Evolutionary conservation across 2,113 vertebrate species (phyloP).

Genomic region (Boulengeromyrus knoepffleri): DNA sequence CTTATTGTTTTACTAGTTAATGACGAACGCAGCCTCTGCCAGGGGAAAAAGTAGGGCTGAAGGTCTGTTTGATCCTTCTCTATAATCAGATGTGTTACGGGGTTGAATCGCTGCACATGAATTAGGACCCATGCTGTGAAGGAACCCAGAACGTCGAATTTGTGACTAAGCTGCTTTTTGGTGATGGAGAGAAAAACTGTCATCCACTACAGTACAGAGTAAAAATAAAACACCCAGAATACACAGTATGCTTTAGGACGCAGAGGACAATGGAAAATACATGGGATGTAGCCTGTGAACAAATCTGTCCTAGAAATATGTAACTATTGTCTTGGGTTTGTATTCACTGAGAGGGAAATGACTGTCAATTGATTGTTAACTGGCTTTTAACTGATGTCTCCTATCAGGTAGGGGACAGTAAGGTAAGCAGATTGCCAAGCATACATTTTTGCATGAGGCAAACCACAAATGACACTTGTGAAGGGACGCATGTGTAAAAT

Average conservation of each 20-base stretch:
- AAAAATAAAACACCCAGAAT: neutral
- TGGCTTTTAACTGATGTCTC: neutral
- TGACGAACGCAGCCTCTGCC: neutral
- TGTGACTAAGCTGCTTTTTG: slow-evolving; percentile 14
- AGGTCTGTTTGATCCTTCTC: neutral
- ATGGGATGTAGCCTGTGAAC: neutral
- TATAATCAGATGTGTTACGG: neutral
- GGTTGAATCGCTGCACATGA: neutral
- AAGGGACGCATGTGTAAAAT: neutral
- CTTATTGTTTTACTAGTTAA: neutral
- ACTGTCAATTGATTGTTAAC: neutral
- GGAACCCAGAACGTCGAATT: neutral
- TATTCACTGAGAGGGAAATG: neutral
- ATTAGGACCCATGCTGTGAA: neutral
- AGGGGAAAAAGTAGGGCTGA: neutral
- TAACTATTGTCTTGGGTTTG: neutral
- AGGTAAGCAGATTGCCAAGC: neutral
- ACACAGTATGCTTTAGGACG: neutral
- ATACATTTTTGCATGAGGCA: neutral
- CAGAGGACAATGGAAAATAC: neutral
- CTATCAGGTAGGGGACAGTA: neutral
- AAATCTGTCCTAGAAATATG: neutral
- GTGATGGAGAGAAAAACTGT: slow-evolving; percentile 14
- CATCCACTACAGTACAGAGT: neutral
- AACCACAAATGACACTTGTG: neutral